These are phyloP conservation scores for Lepidochrysops patricia DNA, from an alignment of 2,888 invertebrate species.

Conservation along the genomic window DNA sequence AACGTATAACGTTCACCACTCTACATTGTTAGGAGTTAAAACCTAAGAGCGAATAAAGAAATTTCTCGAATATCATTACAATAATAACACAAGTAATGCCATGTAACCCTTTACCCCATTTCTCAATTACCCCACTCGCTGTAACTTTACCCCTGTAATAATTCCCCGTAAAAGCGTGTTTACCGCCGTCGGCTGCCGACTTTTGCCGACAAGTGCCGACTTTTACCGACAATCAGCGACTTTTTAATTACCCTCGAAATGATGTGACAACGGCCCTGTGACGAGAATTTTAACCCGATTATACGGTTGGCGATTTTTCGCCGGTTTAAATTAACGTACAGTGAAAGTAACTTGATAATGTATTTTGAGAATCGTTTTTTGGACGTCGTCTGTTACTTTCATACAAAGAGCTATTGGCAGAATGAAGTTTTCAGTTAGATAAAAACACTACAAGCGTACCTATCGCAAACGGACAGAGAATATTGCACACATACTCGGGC, in stretches of 20 bases:
- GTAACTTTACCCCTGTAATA: background rate
- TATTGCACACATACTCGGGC: too few relatives aligned
- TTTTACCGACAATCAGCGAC: slow-evolving; percentile 59
- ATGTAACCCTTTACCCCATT: background rate
- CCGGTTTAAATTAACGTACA: background rate
- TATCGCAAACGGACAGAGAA: too few relatives aligned
- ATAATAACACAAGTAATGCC: background rate
- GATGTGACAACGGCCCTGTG: slow-evolving; percentile 58
- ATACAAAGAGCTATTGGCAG: too few relatives aligned
- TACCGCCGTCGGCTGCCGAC: slow-evolving; percentile 28
- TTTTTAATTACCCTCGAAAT: slow-evolving; percentile 68
- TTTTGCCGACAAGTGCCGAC: slow-evolving; percentile 51
- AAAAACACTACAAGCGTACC: too few relatives aligned
- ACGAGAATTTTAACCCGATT: slow-evolving; percentile 48
- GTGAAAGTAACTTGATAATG: too few relatives aligned
- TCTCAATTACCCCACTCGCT: background rate
- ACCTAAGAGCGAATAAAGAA: background rate
- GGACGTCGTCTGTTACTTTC: too few relatives aligned
- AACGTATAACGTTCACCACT: too few relatives aligned
- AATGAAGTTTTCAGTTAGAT: too few relatives aligned
- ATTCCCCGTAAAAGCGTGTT: slow-evolving; percentile 26
- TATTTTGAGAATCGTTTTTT: too few relatives aligned
- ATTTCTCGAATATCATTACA: background rate
- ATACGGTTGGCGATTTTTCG: slow-evolving; percentile 13
- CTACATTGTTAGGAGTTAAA: too few relatives aligned